These are phyloP conservation scores for Drosophila virilis DNA, from an alignment of 1,140 invertebrate species.

Conservation along the genomic window DNA sequence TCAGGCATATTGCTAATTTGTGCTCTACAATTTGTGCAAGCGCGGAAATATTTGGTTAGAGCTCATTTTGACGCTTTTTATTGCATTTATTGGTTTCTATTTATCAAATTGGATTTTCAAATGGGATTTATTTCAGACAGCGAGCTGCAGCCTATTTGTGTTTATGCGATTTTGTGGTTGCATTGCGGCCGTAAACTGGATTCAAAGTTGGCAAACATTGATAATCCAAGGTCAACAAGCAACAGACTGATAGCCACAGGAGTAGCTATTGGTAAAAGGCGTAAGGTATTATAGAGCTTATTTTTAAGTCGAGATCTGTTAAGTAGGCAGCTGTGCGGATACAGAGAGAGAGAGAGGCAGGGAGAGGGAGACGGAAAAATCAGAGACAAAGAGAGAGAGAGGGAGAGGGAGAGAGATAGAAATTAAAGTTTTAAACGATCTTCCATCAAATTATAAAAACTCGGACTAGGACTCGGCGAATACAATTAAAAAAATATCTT, in stretches of 20 bases:
- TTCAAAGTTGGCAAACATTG: slow-evolving; percentile 35
- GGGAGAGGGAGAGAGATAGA: neutral
- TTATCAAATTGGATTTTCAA: slow-evolving; percentile 78
- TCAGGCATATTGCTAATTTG: slow-evolving; percentile 78
- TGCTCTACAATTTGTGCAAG: slow-evolving; percentile 77
- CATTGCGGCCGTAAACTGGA: slow-evolving; percentile 23
- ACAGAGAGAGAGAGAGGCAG: neutral
- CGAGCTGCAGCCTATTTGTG: slow-evolving; percentile 21
- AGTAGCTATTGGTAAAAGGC: neutral
- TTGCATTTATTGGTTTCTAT: slow-evolving; percentile 77
- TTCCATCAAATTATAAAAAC: no score
- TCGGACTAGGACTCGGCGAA: no score
- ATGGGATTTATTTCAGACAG: slow-evolving; percentile 36
- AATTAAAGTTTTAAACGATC: no score
- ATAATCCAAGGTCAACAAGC: slow-evolving; percentile 27
- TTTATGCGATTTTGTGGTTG: slow-evolving; percentile 42
- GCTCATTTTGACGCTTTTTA: slow-evolving; percentile 46
- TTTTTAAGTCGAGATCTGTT: neutral
- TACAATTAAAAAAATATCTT: no score
- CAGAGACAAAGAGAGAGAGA: neutral
- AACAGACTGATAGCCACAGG: neutral
- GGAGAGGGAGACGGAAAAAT: neutral
- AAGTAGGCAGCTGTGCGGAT: neutral
- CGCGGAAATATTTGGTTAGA: slow-evolving; percentile 73
- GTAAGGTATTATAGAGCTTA: neutral